Base-by-base conservation (phyloP, 2,797 vertebrate species). In the Valencia hispanica region DNA sequence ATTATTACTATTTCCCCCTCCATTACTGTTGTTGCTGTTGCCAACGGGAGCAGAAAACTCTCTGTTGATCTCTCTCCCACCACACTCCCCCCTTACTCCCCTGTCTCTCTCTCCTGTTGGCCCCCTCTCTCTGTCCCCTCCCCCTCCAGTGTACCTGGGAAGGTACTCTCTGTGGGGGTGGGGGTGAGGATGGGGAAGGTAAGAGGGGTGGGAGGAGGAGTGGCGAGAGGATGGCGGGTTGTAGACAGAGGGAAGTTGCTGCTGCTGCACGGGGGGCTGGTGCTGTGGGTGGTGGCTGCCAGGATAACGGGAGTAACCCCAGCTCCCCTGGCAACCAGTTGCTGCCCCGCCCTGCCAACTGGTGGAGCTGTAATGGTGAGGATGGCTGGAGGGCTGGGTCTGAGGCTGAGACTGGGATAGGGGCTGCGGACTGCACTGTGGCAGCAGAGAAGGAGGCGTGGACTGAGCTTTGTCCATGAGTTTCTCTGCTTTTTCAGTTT, bases 331-430 rank as follows among this genome's bases (percentile, higher is more conserved):
- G 87, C 95, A 94, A 89, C 91, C 90, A 45, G 94, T 91, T 66
- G 93, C 89, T 25, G 94, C 91, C 85, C 92, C 94, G 82, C 94
- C 94, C 84, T 95, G 93, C 96, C 95, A 96, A 86, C 96, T 95
- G 81, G 97, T 96, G 89, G 97, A 95, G 84, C 95, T 97, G 82
- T 97, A 95, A 0, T 97, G 97, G 75, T 97, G 97, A 87, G 97
- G 95, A 89, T 95, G 94, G 78, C 93, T 85, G 72, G 95, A 88
- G 43, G 93, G 85, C 70, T 94, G 93, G 77, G 82, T 75, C 75
- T 94, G 93, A 77, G 86, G 57, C 86, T 92, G 92, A 30, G 92
- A 57, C 81, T 84, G 95, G 32, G 92, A 53, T 80, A 83, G 95
- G 25, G 86, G 92, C 94, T 61, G 96, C 84, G 92, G 94, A 93